Conservation (phyloP, 1,140 invertebrate species). For the Drosophila tropicalis region DNA sequence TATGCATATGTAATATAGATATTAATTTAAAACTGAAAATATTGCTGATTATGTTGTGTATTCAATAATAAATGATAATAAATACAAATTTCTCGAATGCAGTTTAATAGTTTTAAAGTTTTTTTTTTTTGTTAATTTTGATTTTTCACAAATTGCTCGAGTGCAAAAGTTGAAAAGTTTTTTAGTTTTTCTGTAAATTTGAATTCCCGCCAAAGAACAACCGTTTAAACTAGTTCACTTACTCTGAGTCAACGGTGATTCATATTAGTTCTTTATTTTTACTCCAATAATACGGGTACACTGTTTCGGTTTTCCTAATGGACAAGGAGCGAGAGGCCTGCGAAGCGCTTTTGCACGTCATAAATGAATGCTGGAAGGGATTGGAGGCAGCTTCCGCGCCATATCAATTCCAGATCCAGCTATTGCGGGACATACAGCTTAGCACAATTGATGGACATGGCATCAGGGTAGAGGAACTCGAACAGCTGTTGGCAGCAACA, state of each 20-base stretch:
- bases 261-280: neutral
- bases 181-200: neutral
- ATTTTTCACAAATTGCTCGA: too few relatives aligned
- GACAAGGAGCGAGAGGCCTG: constrained; percentile 51
- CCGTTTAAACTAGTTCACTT: neutral
- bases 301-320: constrained; percentile 30
- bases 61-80: constrained; percentile 5
- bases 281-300: neutral
- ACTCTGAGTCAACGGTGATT: neutral
- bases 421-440: constrained; percentile 27
- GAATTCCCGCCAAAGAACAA: neutral
- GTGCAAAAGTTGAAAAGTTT: neutral
- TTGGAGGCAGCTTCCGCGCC: constrained; percentile 4
- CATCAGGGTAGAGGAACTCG: constrained; percentile 31
- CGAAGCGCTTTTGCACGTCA: constrained; percentile 36
- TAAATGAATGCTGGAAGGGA: constrained; percentile 21
- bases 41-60: constrained; percentile 21
- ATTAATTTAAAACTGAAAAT: neutral
- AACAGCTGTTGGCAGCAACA: constrained; percentile 43
- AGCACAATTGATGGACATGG: constrained; percentile 22
- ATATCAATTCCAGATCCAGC: constrained; percentile 38
- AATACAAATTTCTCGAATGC: neutral
- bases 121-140: neutral
- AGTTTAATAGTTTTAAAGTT: neutral
- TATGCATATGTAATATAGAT: constrained; percentile 31